A percentile compares a stretch with the other conserved stretches of the same genome.
Conservation (phyloP, 1,140 invertebrate species). For the Cardiocondyla obscurior region DNA sequence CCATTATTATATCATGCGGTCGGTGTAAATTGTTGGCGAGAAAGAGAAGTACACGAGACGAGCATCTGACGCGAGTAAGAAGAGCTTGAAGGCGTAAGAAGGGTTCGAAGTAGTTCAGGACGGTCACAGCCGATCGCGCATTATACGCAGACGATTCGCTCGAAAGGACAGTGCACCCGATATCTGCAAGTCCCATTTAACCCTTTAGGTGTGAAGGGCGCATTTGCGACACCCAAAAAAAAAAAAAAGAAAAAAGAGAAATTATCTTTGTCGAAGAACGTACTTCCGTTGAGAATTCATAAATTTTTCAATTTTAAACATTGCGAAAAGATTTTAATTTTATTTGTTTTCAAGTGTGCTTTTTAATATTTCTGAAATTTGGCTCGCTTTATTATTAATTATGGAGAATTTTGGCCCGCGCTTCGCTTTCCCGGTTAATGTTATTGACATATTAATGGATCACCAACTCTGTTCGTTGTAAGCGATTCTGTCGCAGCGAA, state of each 20-base stretch:
- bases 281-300: background rate
- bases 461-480: background rate
- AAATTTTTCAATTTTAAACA: too few relatives aligned
- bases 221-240: background rate
- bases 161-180: background rate
- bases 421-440: background rate
- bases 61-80: constrained; percentile 3
- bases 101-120: constrained; percentile 21
- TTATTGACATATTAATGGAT: constrained; percentile 34
- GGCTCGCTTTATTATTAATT: too few relatives aligned
- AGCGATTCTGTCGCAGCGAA: background rate
- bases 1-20: constrained; percentile 53
- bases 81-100: constrained; percentile 1
- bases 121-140: constrained; percentile 36
- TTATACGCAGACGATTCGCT: constrained; percentile 30
- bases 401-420: too few relatives aligned
- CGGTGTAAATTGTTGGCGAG: constrained; percentile 27
- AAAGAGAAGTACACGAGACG: constrained; percentile 22
- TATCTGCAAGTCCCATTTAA: constrained; percentile 29
- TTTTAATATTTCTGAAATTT: background rate
- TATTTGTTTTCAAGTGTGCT: too few relatives aligned
- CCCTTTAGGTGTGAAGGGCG: background rate
- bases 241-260: constrained; percentile 20
- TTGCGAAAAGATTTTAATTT: too few relatives aligned
- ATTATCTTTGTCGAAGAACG: background rate